These are phyloP conservation scores for Brachyhypopomus gauderio DNA, from an alignment of 2,113 vertebrate genomes.

Conservation along the genomic window DNA sequence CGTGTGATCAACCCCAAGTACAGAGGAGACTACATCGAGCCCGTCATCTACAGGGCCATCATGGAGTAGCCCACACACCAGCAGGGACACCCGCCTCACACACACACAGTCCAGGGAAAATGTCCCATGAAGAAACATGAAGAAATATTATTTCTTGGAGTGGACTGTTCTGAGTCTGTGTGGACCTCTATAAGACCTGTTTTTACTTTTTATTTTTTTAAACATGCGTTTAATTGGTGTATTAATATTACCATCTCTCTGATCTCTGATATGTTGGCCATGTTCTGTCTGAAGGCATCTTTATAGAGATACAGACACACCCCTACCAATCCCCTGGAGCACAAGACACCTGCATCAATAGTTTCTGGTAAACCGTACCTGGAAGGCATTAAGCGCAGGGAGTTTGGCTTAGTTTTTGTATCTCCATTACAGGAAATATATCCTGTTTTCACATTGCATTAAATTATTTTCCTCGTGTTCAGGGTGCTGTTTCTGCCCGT, in stretches of 20 bases:
- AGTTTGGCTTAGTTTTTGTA: slow-evolving; percentile 21
- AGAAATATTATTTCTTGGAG: not conserved
- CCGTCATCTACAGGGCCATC: slow-evolving; percentile 96
- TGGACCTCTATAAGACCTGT: not conserved
- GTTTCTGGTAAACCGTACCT: not conserved
- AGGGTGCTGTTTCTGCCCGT: slow-evolving; percentile 38
- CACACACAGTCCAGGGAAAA: not conserved
- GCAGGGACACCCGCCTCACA: slow-evolving; percentile 56
- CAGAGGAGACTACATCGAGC: slow-evolving; percentile 96
- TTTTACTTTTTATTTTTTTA: not conserved
- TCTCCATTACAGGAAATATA: slow-evolving; percentile 42
- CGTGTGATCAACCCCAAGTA: slow-evolving; percentile 97
- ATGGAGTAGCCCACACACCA: slow-evolving; percentile 86
- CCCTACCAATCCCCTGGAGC: not conserved
- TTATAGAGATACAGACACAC: not conserved
- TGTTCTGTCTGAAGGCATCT: not conserved
- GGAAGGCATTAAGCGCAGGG: slow-evolving; percentile 16
- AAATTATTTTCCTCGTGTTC: slow-evolving; percentile 33
- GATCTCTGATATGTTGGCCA: not conserved
- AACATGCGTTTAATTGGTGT: slow-evolving; percentile 14
- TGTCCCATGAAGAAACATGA: not conserved
- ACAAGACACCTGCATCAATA: not conserved
- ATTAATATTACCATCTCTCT: slow-evolving; percentile 8
- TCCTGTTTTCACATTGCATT: slow-evolving; percentile 31
- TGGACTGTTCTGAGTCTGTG: not conserved